Evolutionary conservation across 2,888 invertebrate species (phyloP), one percentile per base, ranked within the genome.

Genomic region (Conops quadrifasciatus): DNA sequence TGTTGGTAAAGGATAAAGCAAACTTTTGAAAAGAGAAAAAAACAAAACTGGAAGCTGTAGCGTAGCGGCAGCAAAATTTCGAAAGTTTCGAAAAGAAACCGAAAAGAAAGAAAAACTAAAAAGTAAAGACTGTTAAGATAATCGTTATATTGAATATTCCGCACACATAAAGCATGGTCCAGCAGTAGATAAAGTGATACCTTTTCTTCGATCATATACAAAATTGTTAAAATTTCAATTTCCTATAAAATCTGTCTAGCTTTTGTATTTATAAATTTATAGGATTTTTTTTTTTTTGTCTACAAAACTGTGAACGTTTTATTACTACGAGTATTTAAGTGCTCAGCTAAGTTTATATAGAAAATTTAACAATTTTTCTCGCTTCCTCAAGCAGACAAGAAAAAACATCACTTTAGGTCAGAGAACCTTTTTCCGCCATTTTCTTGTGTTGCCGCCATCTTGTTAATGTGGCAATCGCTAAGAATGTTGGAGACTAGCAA

Each of bases 161-260:
- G 77, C 78, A 81, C 80, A 77, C 77, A 77, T 75, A 78, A 78
- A 77, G 75, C 76, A 76, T 67, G 74, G 76, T 77, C 78, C 79
- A 78, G 77, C 78, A 78, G 76, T 75, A 74, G 74, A 71, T 67
- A 28, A 56, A 67, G 58, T 67, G 30, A 67, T 24, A 45, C 58
- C 56, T 58, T 58, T 24, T 56, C 13, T 58, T 9, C 9, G 24
- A 19, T 19, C 19, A n/a, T 7, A 24, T 36, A 36, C 13, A n/a
- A 53, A 30, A 66, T 66, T 56, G 66, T 53, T 53, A 9, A 66
- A 36, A 11, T 58, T 58, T 58, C 15, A 5, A 28, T 2, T 58
- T 24, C 53, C 19, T 53, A 19, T 21, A 21, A 19, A 24, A 56
- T 13, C 3, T 24, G 4, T 21, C 24, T 13, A 21, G 13, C 5